Conservation (phyloP, 2,888 invertebrate genomes). For the Bimastos eiseni region DNA sequence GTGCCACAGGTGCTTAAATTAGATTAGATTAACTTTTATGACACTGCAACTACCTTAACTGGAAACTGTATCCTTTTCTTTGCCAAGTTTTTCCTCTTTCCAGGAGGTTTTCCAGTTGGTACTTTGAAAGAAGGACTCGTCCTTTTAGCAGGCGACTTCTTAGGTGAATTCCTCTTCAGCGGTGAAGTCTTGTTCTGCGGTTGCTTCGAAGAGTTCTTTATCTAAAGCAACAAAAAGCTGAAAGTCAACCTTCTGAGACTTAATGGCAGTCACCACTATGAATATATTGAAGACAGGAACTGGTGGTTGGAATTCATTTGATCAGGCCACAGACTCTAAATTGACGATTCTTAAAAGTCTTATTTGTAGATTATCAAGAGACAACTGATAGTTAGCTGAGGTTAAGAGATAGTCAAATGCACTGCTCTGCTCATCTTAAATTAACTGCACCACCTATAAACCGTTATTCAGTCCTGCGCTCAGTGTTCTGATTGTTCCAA, state of each 20-base stretch:
- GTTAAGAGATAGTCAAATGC: too few species aligned
- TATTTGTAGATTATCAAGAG: too few species aligned
- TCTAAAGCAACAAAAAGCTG: neutral
- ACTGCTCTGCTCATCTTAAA: too few species aligned
- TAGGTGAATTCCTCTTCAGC: neutral
- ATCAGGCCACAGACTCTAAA: too few species aligned
- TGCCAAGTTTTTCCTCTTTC: slow-evolving; percentile 15
- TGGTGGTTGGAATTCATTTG: neutral
- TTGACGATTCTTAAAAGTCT: too few species aligned
- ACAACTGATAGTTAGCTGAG: too few species aligned
- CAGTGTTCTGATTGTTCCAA: too few species aligned
- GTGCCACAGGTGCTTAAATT: neutral
- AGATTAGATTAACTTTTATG: neutral
- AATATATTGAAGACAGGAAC: neutral
- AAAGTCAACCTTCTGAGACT: neutral
- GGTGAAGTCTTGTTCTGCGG: neutral
- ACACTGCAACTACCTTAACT: neutral
- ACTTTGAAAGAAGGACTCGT: slow-evolving; percentile 6
- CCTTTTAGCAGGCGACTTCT: neutral
- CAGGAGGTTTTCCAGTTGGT: slow-evolving; percentile 19
- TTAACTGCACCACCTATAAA: too few species aligned
- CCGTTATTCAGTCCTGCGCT: too few species aligned
- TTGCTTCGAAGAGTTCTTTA: neutral
- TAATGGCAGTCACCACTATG: neutral
- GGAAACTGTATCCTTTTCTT: slow-evolving; percentile 15